A percentile compares a stretch with the other conserved stretches of the same genome.
These are phyloP conservation scores for Dryobotodes eremita DNA, from an alignment of 2,888 invertebrate species.

Conservation along the genomic window DNA sequence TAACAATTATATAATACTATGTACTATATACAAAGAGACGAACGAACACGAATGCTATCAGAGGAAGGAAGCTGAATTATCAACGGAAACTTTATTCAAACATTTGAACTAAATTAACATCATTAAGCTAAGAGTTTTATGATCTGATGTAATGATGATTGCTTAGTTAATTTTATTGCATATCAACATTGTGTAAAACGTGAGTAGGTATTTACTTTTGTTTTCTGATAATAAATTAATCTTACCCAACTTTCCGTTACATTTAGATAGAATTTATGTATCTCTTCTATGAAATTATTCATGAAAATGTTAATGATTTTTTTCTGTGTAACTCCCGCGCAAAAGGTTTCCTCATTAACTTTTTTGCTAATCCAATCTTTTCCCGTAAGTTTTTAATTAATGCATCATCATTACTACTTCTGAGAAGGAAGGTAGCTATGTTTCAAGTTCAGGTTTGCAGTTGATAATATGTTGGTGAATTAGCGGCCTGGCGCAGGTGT, in stretches of 20 bases:
- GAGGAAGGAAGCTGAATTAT: conserved; percentile 85
- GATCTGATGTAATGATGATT: conserved; percentile 49
- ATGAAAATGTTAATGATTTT: background rate
- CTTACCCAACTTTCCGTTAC: background rate
- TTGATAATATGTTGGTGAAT: too few relatives aligned
- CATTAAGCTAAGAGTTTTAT: conserved; percentile 59
- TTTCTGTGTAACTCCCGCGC: background rate
- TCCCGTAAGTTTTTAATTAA: background rate
- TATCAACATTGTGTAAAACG: background rate
- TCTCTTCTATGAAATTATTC: background rate
- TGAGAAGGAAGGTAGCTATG: background rate
- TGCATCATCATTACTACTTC: background rate
- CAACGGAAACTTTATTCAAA: conserved; percentile 81
- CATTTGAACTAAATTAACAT: conserved; percentile 64
- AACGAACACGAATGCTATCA: conserved; percentile 63
- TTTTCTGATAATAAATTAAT: background rate
- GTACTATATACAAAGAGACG: conserved; percentile 32
- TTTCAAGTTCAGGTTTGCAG: background rate
- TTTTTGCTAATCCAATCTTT: background rate
- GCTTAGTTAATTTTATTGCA: conserved; percentile 1
- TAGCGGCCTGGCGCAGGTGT: too few relatives aligned
- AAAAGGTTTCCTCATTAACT: background rate
- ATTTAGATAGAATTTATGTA: background rate
- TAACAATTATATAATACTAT: conserved; percentile 28
- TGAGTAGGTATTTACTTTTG: conserved; percentile 3